These are phyloP conservation scores for Mormyrops attenuatus DNA, from an alignment of 2,797 vertebrate genomes.

Conservation along the genomic window DNA sequence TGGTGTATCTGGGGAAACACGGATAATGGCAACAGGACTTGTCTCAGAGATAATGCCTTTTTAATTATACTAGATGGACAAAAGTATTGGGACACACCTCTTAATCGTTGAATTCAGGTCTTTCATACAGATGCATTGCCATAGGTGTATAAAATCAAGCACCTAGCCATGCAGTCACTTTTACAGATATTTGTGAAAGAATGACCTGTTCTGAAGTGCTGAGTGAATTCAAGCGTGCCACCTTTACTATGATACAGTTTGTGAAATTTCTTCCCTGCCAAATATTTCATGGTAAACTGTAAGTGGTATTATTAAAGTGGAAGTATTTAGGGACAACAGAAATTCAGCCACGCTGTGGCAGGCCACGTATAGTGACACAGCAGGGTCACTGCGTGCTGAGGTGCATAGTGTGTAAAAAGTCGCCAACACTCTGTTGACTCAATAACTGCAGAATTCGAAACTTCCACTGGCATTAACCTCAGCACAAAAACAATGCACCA, in stretches of 20 bases:
- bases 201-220: background rate
- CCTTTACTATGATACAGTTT: background rate
- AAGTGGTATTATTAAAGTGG: background rate
- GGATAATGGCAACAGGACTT: background rate
- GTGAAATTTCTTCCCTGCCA: background rate
- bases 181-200: background rate
- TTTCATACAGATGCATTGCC: background rate
- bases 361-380: background rate
- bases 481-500: background rate
- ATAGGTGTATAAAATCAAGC: background rate
- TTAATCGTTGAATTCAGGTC: background rate
- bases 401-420: background rate
- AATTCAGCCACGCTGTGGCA: background rate
- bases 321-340: background rate
- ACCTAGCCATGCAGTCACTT: background rate
- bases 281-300: background rate
- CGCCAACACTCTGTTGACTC: background rate
- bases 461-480: background rate
- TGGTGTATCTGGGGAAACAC: conserved; percentile 64
- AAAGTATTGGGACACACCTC: background rate
- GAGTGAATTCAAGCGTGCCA: background rate
- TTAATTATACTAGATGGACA: background rate
- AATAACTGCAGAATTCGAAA: background rate
- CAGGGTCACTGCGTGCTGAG: background rate
- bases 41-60: background rate